Conservation (phyloP, 2,113 vertebrate species). For the Halcyon malimbica region DNA sequence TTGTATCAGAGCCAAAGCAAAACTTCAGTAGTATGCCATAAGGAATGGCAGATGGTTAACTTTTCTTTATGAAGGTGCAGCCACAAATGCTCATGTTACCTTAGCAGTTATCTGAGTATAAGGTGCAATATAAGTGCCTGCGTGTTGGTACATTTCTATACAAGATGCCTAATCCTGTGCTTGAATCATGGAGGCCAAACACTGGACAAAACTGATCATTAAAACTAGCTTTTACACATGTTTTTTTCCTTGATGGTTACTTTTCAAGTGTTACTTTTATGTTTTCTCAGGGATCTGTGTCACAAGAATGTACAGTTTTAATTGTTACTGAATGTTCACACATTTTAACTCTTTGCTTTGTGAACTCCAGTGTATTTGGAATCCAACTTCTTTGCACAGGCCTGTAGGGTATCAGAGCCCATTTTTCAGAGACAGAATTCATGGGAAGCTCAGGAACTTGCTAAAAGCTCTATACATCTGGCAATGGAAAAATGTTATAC, state of each 20-base stretch:
- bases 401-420: not conserved
- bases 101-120: not conserved
- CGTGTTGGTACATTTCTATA: not conserved
- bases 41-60: not conserved
- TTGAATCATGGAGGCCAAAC: not conserved
- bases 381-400: not conserved
- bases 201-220: not conserved
- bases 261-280: not conserved
- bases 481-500: not conserved
- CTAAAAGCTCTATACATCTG: not conserved
- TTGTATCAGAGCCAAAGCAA: not conserved
- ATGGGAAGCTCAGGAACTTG: not conserved
- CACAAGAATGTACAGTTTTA: not conserved
- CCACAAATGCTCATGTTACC: not conserved
- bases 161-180: not conserved
- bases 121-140: not conserved
- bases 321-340: not conserved
- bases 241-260: not conserved
- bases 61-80: not conserved
- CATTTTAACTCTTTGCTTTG: not conserved
- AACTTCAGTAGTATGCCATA: not conserved
- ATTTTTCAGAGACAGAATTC: not conserved
- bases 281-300: not conserved
- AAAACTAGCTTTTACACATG: not conserved
- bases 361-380: not conserved